Base-by-base conservation (phyloP, 1,140 invertebrate genomes). In the Diabrotica undecimpunctata region DNA sequence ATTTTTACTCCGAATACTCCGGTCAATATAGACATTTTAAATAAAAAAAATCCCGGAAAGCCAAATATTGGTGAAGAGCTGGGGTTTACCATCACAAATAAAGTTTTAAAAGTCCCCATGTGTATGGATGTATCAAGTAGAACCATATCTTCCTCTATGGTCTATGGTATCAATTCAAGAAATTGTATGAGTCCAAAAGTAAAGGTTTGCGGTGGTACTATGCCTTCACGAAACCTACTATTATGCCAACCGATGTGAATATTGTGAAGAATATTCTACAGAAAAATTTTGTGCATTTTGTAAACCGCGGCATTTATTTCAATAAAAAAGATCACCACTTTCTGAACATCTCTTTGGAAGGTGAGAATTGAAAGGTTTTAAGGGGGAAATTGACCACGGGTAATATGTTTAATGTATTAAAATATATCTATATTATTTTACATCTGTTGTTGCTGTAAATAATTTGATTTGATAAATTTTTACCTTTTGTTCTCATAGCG, bases 281-380 rank as follows among this genome's bases (percentile, higher is more conserved):
- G 0, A 83, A 80, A 54, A 79, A 84, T 65, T 83, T 83, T 54
- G 46, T 65, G 0, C 71, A 72, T 67, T 84, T 84, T 67, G 72
- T 76, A 38, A 78, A 81, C 69, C 72, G 80, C 53, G 79, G 79
- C 0, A 6, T 79, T 0, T 74, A 77, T 8, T 66, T 73, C 6
- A 77, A 79, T 56, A 78, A 77, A 39, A 81, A 62, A 70, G 68
- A 0, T 82, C 85, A 62, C 72, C 78, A 4, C 41, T 87, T 0
- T 73, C 77, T 2, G 77, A 77, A 5, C 78, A 83, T 55, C 68
- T 87, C 41, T 80, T 86, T 81, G 14, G 69, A 72, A 13, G 82
- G 79, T 36, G 65, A 74, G 35, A 67, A 77, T 58, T 85, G 83
- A 83, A 83, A 79, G 67, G 67, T 71, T 56, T 66, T 83, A 0